Conservation (phyloP, 2,797 vertebrate species). For the Karalla daura region DNA sequence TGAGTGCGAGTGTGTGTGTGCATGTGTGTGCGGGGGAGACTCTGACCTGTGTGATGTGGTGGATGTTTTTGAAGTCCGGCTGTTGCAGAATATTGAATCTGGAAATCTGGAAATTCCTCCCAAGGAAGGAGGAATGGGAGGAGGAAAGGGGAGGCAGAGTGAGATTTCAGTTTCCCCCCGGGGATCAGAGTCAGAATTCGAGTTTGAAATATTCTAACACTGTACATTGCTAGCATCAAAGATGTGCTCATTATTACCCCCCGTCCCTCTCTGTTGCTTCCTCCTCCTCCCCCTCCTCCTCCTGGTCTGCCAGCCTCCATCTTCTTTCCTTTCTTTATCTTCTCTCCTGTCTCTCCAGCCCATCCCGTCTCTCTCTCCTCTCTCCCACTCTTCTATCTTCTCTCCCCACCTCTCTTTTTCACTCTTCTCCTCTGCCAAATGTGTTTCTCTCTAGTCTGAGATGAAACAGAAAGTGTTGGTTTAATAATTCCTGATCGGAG, state of each 20-base stretch:
- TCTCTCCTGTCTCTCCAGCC: background rate
- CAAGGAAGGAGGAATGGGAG: conserved; percentile 25
- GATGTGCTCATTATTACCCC: conserved; percentile 58
- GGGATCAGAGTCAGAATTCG: conserved; percentile 62
- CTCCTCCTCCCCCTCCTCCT: conserved; percentile 32
- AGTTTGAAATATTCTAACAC: conserved; percentile 63
- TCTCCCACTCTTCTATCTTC: background rate
- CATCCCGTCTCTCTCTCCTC: background rate
- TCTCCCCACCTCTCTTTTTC: background rate
- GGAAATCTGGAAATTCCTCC: conserved; percentile 52
- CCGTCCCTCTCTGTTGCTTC: conserved; percentile 24
- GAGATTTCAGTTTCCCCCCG: conserved; percentile 49
- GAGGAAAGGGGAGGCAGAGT: conserved; percentile 12
- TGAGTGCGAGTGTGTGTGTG: no score
- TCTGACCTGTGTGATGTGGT: conserved; percentile 16
- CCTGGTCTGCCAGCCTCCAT: conserved; percentile 41
- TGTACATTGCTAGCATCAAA: conserved; percentile 67
- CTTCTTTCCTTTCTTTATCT: conserved; percentile 26
- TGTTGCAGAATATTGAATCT: conserved; percentile 52
- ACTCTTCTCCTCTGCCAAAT: conserved; percentile 63
- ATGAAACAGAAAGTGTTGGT: conserved; percentile 74
- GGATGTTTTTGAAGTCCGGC: conserved; percentile 50
- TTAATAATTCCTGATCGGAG: conserved; percentile 73
- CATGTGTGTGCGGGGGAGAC: conserved; percentile 9
- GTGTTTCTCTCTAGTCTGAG: conserved; percentile 70